Base-by-base conservation (phyloP, 2,797 vertebrate genomes). In the Taeniopygia guttata region DNA sequence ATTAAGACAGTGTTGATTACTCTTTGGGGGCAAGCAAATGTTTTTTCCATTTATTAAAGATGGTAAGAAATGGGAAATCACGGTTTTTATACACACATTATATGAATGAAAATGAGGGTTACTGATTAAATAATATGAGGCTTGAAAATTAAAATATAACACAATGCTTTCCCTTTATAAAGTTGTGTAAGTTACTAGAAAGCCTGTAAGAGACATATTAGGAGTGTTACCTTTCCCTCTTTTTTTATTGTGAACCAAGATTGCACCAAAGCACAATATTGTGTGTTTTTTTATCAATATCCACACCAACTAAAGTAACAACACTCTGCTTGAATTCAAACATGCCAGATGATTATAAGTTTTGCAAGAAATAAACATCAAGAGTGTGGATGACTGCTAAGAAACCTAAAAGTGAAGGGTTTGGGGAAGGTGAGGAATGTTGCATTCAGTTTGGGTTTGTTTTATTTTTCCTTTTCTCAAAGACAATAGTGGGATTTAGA, bases 1-100 rank as follows among this genome's bases (percentile, higher is more conserved):
- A 97, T 97, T 97, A 96, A 96, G 93, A 94, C 74, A 95, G 77
- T 76, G 94, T 96, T 96, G 94, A 97, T 97, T 97, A 97, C 82
- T 94, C 96, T 96, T 96, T 94, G 55, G 94, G 95, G 93, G 81
- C 81, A 92, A 92, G 91, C 58, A 95, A 97, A 93, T 0, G 4
- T 14, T 90, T 95, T 95, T 94, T 85, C 84, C 95, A 76, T 96
- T 96, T 96, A 95, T 93, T 93, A 95, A 96, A 95, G 84, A 95
- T 91, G 90, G 90, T 95, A 95, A 97, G 91, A 84, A 90, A 89
- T 83, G 84, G 64, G 62, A 93, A 92, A 95, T 92, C 70, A 95
- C 94, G 77, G 5, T 1, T 82, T 96, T 95, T 89, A 93, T 95
- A 84, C 54, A 69, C 78, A 78, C 66, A 84, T 94, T 83, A 93